Percentiles rank a stretch among this genome's conserved stretches.
Evolutionary conservation across 2,113 vertebrate genomes (phyloP).

Genomic region (Pitta sordida): DNA sequence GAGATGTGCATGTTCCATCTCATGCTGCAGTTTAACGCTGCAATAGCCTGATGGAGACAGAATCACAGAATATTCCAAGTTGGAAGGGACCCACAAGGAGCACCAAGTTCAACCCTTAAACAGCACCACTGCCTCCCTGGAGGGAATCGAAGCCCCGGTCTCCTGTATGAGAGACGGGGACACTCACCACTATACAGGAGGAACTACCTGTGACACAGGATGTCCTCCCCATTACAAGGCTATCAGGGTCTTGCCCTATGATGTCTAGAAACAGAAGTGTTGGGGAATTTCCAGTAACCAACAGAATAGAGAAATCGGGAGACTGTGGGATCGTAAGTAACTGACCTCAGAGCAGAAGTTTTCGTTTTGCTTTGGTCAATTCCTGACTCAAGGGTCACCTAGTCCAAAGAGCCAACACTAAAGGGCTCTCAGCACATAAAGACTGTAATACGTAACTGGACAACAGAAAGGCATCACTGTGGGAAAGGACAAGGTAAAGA

Average conservation of each 20-base stretch:
- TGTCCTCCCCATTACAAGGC: background rate
- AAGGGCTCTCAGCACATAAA: background rate
- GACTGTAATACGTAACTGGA: background rate
- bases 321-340: fast-evolving
- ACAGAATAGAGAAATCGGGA: background rate
- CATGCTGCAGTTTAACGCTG: background rate
- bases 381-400: background rate
- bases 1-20: background rate
- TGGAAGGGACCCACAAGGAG: no score
- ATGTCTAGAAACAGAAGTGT: background rate
- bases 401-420: background rate
- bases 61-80: no score
- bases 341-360: background rate
- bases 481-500: background rate
- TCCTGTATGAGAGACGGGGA: no score
- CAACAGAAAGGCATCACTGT: background rate
- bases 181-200: no score
- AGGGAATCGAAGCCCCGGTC: no score
- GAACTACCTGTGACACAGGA: background rate
- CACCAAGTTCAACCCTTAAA: no score
- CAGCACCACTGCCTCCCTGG: no score
- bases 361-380: background rate
- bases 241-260: background rate
- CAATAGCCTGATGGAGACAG: background rate
- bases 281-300: background rate